Evolutionary conservation across 2,797 vertebrate species (phyloP).

Genomic region (Acestrorhynchus altus): DNA sequence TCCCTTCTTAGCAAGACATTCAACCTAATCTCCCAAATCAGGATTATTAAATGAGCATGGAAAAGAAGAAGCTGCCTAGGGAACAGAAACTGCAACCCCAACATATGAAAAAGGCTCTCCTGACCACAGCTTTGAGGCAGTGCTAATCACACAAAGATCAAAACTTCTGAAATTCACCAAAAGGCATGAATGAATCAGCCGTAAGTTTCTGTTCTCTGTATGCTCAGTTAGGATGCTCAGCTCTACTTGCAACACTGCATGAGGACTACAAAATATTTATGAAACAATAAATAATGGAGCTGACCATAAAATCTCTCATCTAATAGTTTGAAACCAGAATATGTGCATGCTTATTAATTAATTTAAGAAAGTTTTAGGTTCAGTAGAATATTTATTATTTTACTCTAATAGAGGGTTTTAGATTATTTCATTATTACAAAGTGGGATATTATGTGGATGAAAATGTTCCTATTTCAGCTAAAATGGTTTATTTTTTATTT

Average conservation of each 20-base stretch:
- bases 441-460: too few species aligned
- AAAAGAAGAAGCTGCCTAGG: background rate
- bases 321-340: background rate
- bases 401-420: too few species aligned
- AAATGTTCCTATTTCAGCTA: too few species aligned
- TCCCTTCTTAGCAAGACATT: conserved; percentile 20
- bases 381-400: too few species aligned
- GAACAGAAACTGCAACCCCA: background rate
- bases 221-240: background rate
- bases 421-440: too few species aligned
- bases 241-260: background rate
- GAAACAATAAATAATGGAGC: conserved; percentile 14
- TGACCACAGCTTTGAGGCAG: conserved; percentile 10
- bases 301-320: background rate
- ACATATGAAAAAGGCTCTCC: background rate
- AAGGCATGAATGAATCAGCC: conserved; percentile 1
- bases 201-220: conserved; percentile 4
- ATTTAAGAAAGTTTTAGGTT: too few species aligned
- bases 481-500: too few species aligned
- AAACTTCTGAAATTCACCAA: background rate
- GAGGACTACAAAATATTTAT: conserved; percentile 28
- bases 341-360: too few species aligned
- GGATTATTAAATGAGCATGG: conserved; percentile 31
- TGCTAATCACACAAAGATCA: conserved; percentile 8
- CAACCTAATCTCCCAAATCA: conserved; percentile 40